phyloP scores from a whole-genome alignment of 2,888 invertebrate genomes.

The Lasius fuliginosus region DNA sequence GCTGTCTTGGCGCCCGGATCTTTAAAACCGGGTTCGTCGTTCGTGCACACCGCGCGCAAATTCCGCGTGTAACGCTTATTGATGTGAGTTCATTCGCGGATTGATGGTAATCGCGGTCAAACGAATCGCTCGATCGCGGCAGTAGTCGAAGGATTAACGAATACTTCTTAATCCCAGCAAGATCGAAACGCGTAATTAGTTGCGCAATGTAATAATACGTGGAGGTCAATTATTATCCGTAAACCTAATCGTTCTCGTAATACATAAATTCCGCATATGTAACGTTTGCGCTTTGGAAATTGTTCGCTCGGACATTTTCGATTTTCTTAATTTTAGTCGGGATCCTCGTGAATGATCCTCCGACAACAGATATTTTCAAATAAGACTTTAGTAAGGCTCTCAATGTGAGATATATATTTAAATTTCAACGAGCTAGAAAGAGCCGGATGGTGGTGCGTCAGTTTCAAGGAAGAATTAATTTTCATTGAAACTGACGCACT shows the following conservation, averaged over 20 bases:
- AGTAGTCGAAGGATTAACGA: neutral
- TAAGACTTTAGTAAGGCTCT: no score
- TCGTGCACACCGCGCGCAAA: neutral
- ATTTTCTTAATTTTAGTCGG: neutral
- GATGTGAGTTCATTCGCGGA: constrained; percentile 5
- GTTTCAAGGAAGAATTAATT: no score
- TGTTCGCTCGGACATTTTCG: neutral
- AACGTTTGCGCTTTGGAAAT: neutral
- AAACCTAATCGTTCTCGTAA: neutral
- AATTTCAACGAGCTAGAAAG: no score
- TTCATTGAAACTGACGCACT: no score
- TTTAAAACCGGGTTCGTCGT: constrained; percentile 53
- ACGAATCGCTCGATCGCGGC: neutral
- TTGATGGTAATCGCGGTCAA: neutral
- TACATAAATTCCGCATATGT: neutral
- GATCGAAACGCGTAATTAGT: constrained; percentile 12
- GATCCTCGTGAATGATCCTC: neutral
- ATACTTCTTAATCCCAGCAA: neutral
- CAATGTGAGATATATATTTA: no score
- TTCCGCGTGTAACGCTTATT: constrained; percentile 6
- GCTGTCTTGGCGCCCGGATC: constrained; percentile 62
- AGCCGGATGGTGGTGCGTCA: no score
- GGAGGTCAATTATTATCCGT: neutral
- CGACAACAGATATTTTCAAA: neutral
- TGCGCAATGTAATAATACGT: constrained; percentile 20